Percentiles rank a stretch among this genome's conserved stretches.
Evolutionary conservation across 2,888 invertebrate genomes (phyloP).

Genomic region (Aporophyla lueneburgensis): DNA sequence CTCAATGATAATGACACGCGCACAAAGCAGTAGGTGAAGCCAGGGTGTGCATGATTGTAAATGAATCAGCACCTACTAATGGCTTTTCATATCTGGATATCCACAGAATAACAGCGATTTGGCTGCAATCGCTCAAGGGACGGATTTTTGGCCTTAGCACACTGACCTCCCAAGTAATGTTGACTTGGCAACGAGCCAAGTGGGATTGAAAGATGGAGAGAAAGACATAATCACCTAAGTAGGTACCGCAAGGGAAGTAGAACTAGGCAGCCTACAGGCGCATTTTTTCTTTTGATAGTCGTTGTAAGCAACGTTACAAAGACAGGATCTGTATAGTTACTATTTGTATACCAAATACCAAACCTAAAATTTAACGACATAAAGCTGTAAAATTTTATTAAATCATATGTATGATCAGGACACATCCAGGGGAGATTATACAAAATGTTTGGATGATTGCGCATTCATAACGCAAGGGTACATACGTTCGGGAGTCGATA

Average conservation of each 20-base stretch:
- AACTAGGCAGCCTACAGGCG: background rate
- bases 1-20: background rate
- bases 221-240: slow-evolving; percentile 4
- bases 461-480: background rate
- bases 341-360: background rate
- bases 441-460: background rate
- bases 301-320: background rate
- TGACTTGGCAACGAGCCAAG: slow-evolving; percentile 37
- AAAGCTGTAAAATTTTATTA: background rate
- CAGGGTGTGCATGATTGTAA: background rate
- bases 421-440: too few species aligned
- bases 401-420: too few species aligned
- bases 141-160: slow-evolving; percentile 26
- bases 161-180: slow-evolving; percentile 34
- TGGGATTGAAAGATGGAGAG: background rate
- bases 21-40: background rate
- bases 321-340: background rate
- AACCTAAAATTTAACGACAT: background rate
- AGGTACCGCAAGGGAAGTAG: background rate
- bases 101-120: background rate
- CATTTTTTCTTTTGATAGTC: background rate
- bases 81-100: background rate
- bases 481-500: too few species aligned
- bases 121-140: background rate
- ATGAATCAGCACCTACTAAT: background rate